Conservation (phyloP, 2,888 invertebrate species). For the Cataglyphis rosenhaueri region DNA sequence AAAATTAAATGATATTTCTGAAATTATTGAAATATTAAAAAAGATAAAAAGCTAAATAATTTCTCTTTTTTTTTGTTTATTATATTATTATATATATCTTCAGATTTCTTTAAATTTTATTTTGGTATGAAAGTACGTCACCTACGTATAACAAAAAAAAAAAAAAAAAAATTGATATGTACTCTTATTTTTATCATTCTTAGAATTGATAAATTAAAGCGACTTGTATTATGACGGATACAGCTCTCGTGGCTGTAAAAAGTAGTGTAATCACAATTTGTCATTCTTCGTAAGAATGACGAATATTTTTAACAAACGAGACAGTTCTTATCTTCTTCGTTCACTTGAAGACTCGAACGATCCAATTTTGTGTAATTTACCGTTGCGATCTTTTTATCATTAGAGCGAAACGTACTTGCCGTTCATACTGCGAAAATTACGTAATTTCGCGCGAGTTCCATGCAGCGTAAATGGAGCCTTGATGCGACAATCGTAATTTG, state of each 20-base stretch:
- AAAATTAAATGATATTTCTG: neutral
- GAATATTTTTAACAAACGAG: constrained; percentile 8
- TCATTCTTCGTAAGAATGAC: constrained; percentile 7
- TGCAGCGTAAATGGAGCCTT: constrained; percentile 56
- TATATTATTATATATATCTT: constrained; percentile 30
- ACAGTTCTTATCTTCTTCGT: neutral
- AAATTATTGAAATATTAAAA: constrained; percentile 29
- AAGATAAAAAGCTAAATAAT: constrained; percentile 49
- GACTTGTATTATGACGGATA: neutral
- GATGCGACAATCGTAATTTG: constrained; percentile 64
- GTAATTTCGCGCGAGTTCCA: constrained; percentile 60
- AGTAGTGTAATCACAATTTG: constrained; percentile 20
- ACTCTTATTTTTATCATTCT: neutral
- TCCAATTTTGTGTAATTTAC: constrained; percentile 29
- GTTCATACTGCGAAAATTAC: constrained; percentile 67
- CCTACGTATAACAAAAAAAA: neutral
- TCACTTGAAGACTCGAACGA: neutral
- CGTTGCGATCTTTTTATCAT: constrained; percentile 47
- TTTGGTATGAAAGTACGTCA: neutral
- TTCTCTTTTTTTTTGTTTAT: constrained; percentile 36
- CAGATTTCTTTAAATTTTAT: neutral
- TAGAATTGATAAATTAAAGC: neutral
- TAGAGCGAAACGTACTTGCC: constrained; percentile 35
- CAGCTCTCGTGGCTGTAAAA: neutral
- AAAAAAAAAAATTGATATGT: neutral